Conservation (phyloP, 2,797 vertebrate species). For the Cossypha polioptera region DNA sequence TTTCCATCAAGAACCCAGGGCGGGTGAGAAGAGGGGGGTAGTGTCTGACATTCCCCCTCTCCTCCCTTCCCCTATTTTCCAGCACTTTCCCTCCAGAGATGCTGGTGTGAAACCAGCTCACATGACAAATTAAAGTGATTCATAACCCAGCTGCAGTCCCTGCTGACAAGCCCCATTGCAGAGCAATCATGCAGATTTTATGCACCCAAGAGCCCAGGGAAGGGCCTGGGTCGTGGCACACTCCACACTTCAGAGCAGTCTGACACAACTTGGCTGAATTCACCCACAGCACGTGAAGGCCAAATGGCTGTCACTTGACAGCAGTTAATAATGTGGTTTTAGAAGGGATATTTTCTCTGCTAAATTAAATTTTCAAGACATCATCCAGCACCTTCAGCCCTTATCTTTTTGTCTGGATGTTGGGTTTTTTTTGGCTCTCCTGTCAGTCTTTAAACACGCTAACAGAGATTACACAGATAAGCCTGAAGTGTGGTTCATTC, state of each 20-base stretch:
- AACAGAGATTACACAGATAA: not conserved
- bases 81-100: slow-evolving; percentile 29
- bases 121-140: slow-evolving; percentile 41
- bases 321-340: slow-evolving; percentile 19
- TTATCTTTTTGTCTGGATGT: slow-evolving; percentile 7
- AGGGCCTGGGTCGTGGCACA: not conserved
- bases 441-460: not conserved
- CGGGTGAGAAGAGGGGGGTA: fast-evolving
- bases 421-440: not conserved
- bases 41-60: not conserved
- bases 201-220: not conserved
- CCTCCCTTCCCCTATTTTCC: not conserved
- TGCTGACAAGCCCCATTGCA: slow-evolving; percentile 14
- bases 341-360: not conserved
- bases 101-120: slow-evolving; percentile 43
- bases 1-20: not conserved
- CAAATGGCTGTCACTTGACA: slow-evolving; percentile 8
- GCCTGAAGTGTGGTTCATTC: not conserved
- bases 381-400: not conserved
- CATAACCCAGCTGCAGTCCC: slow-evolving; percentile 37
- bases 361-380: slow-evolving; percentile 42
- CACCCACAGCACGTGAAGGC: not conserved
- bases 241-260: not conserved
- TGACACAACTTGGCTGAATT: not conserved
- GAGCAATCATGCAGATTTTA: not conserved